phyloP scores from a whole-genome alignment of 2,888 invertebrate genomes.

The Sericinus montela region DNA sequence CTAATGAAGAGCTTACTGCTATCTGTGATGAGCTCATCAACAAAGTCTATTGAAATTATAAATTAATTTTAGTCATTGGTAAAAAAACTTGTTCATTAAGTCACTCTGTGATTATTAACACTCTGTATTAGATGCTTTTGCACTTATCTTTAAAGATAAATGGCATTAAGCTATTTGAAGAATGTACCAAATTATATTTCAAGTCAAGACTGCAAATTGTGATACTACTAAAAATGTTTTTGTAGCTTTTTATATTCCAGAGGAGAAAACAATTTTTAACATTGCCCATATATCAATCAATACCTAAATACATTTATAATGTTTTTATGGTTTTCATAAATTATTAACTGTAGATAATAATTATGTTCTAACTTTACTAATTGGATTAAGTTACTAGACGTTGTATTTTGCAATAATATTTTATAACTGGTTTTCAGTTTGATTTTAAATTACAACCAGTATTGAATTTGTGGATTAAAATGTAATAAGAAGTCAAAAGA shows the following conservation, averaged over 20 bases:
- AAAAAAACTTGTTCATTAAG: constrained; percentile 23
- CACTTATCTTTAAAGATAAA: constrained; percentile 59
- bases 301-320: neutral
- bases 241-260: neutral
- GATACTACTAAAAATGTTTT: constrained; percentile 35
- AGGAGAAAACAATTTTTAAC: neutral
- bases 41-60: constrained; percentile 71
- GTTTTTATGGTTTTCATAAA: neutral
- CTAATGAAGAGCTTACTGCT: constrained; percentile 92
- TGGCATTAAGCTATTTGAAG: constrained; percentile 44
- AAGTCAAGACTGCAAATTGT: constrained; percentile 59
- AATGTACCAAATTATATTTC: constrained; percentile 55
- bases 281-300: neutral
- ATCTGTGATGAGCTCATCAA: constrained; percentile 96
- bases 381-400: neutral
- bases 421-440: neutral
- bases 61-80: constrained; percentile 29
- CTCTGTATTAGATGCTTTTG: constrained; percentile 45
- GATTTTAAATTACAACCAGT: neutral
- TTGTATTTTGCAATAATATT: neutral
- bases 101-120: constrained; percentile 44
- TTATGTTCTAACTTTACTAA: neutral
- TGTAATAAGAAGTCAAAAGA: neutral
- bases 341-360: neutral
- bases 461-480: neutral